A percentile compares a stretch with the other conserved stretches of the same genome.
These are phyloP conservation scores for Neodiprion pinetum DNA, from an alignment of 1,140 invertebrate genomes.

Conservation along the genomic window DNA sequence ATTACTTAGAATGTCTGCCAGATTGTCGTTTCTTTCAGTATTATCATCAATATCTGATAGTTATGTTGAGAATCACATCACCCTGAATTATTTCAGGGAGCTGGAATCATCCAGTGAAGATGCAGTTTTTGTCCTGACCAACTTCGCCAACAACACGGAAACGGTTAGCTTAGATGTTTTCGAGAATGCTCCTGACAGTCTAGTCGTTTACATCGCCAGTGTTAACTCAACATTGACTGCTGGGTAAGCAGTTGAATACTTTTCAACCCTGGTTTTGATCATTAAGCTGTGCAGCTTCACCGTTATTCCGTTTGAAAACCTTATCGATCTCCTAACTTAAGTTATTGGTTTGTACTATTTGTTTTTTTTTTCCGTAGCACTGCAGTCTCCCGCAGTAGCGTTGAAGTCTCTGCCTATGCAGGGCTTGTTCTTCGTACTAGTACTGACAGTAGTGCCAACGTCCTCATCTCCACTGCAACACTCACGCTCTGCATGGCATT, in stretches of 20 bases:
- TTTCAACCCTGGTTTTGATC: background rate
- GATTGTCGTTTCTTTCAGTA: no score
- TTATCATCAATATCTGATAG: no score
- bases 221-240: background rate
- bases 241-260: background rate
- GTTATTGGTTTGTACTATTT: background rate
- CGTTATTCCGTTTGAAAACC: no score
- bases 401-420: background rate
- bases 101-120: constrained; percentile 19
- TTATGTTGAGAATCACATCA: no score
- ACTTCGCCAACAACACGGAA: constrained; percentile 52
- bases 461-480: background rate
- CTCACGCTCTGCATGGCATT: background rate
- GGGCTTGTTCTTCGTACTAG: constrained; percentile 1
- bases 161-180: constrained; percentile 55
- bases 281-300: no score
- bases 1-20: background rate
- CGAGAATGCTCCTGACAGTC: constrained; percentile 29
- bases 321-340: no score
- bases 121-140: constrained; percentile 59
- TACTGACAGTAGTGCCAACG: background rate
- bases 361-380: background rate
- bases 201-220: background rate
- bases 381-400: background rate
- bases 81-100: background rate